Evolutionary conservation across 1,140 invertebrate species (phyloP), one percentile per base, ranked within the genome.

Genomic region (Macrobrachium nipponense): DNA sequence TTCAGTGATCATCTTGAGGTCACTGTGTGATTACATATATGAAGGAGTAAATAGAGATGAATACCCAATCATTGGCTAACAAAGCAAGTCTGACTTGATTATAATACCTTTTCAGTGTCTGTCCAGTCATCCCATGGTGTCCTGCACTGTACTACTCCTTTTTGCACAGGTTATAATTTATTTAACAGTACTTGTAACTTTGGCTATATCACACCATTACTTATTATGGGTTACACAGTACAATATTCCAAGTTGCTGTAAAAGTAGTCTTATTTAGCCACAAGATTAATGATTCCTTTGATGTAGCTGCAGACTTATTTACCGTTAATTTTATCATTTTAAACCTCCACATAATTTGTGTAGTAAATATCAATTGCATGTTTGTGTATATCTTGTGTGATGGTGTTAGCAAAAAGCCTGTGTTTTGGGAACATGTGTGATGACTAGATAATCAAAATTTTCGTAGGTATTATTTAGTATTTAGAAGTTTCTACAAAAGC

Each of bases 401-500:
- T 70, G 76, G 36, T 85, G 83, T 86, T 86, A 73, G 83, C 76
- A 79, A 80, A 87, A 77, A 60, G 72, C 62, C 61, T 43, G 44
- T 60, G 80, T 86, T 82, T 77, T 87, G 80, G 78, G 80, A 79
- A 81, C 85, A 66, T 84, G 85, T 87, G 85, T 87, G 85, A 87
- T 80, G 79, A 82, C 72, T 81, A 87, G 85, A 87, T 87, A 87
- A 87, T 87, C 85, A 87, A 87, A 87, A 87, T 81, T 81, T 81
- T 79, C 68, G 80, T 60, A 81, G 59, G 60, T 81, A 76, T 75
- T 81, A 66, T 64, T 81, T 87, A 87, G 78, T 43, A 76, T 70
- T 51, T 77, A 87, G 80, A 70, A 81, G 27, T 82, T 86, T 86
- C 83, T 86, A 86, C 83, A 86, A 73, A 75, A 86, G 83, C 83